phyloP scores from a whole-genome alignment of 2,113 vertebrate genomes.

The Gnathonemus longibarbis region DNA sequence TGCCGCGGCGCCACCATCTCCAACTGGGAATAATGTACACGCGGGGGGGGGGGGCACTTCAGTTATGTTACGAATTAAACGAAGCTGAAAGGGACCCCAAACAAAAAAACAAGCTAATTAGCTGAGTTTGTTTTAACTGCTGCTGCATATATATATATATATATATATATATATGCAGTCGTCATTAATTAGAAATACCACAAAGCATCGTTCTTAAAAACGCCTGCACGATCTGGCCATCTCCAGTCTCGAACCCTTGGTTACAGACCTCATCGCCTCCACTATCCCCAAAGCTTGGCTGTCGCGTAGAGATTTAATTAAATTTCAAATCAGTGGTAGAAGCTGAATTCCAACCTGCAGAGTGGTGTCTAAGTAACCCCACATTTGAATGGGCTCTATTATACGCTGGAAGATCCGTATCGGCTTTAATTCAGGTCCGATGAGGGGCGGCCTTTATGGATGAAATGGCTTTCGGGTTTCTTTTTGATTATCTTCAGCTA shows the following conservation, averaged over 20 bases:
- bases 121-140: neutral
- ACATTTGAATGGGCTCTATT: constrained; percentile 27
- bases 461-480: neutral
- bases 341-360: constrained; percentile 36
- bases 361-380: constrained; percentile 33
- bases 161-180: neutral
- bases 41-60: neutral
- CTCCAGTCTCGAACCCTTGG: neutral
- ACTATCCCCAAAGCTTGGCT: constrained; percentile 35
- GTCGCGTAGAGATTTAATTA: constrained; percentile 44
- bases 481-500: neutral
- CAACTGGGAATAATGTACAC: neutral
- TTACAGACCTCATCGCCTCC: constrained; percentile 11
- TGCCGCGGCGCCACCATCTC: neutral
- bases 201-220: neutral
- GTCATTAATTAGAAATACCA: neutral
- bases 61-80: neutral
- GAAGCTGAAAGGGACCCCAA: neutral
- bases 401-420: constrained; percentile 20
- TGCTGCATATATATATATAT: neutral
- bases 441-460: neutral
- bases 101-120: neutral
- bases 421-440: constrained; percentile 10
- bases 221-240: neutral
- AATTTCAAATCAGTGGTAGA: constrained; percentile 43